Percentiles rank a stretch among this genome's conserved stretches.
Evolutionary conservation across 2,797 vertebrate species (phyloP).

Genomic region (Momotus momota): DNA sequence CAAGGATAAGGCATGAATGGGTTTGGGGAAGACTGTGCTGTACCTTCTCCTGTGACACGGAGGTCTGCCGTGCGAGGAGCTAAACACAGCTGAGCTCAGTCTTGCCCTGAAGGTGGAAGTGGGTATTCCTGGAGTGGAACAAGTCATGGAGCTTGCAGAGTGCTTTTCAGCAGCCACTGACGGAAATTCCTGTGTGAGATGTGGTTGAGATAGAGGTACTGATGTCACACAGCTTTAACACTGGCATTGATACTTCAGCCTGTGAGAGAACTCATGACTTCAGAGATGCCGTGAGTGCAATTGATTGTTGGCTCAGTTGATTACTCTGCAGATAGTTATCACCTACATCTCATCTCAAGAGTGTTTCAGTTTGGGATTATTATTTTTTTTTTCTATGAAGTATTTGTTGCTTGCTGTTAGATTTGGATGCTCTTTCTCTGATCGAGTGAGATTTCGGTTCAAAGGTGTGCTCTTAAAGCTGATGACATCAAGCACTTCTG

Average conservation of each 20-base stretch:
- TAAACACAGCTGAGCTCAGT: background rate
- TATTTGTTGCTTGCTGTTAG: background rate
- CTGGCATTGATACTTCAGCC: background rate
- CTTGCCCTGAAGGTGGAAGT: background rate
- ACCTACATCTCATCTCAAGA: background rate
- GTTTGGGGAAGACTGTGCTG: background rate
- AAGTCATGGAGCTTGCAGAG: background rate
- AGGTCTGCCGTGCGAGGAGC: background rate
- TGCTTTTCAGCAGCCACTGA: background rate
- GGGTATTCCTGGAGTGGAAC: background rate
- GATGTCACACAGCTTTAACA: background rate
- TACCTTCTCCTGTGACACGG: background rate
- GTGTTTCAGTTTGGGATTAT: background rate
- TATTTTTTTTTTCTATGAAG: background rate
- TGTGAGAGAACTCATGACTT: background rate
- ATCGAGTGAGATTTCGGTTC: background rate
- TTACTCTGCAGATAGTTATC: background rate
- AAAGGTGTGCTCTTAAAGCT: background rate
- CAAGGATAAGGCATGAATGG: background rate
- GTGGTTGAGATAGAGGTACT: background rate
- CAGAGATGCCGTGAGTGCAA: background rate
- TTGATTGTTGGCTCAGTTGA: background rate
- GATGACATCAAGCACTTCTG: background rate
- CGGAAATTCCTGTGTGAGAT: background rate
- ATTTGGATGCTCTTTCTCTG: background rate